Evolutionary conservation across 2,888 invertebrate genomes (phyloP).

Genomic region (Caenorhabditis doughertyi): DNA sequence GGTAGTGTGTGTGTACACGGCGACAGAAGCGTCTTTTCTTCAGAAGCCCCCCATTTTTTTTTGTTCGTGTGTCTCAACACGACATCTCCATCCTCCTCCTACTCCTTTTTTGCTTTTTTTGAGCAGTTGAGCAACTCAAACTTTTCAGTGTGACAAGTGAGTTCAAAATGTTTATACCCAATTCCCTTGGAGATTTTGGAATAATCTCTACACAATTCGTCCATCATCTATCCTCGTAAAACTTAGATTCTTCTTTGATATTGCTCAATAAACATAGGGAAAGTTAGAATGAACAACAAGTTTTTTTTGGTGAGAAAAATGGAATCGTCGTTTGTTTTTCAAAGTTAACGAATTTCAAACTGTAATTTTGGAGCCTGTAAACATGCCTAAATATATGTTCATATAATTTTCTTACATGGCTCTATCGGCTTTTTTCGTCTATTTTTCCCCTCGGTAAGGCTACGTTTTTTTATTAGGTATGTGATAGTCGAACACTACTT

Average conservation of each 20-base stretch:
- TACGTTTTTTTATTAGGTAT: too few relatives aligned
- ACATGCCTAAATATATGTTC: too few relatives aligned
- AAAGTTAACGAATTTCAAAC: too few relatives aligned
- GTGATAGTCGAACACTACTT: too few relatives aligned
- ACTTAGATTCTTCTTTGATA: not conserved
- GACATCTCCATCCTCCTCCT: not conserved
- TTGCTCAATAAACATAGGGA: not conserved
- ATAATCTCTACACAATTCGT: slow-evolving; percentile 15
- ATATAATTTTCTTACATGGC: too few relatives aligned
- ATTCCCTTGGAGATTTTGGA: slow-evolving; percentile 26
- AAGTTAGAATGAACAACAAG: not conserved
- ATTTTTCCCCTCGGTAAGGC: too few relatives aligned
- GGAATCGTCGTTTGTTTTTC: too few relatives aligned
- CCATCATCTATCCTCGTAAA: slow-evolving; percentile 12
- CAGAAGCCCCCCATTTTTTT: slow-evolving; percentile 26
- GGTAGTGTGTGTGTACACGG: slow-evolving; percentile 36
- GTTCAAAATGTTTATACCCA: slow-evolving; percentile 1
- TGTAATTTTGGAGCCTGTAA: too few relatives aligned
- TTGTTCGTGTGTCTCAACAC: slow-evolving; percentile 12
- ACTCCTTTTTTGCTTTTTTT: not conserved
- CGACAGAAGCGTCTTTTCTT: slow-evolving; percentile 20
- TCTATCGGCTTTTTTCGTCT: too few relatives aligned
- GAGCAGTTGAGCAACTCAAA: slow-evolving; percentile 16
- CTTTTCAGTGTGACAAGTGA: slow-evolving; percentile 19
- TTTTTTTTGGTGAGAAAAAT: too few relatives aligned